Evolutionary conservation across 2,888 invertebrate species (phyloP), one percentile per base, ranked within the genome.

Genomic region (Acronicta alni): DNA sequence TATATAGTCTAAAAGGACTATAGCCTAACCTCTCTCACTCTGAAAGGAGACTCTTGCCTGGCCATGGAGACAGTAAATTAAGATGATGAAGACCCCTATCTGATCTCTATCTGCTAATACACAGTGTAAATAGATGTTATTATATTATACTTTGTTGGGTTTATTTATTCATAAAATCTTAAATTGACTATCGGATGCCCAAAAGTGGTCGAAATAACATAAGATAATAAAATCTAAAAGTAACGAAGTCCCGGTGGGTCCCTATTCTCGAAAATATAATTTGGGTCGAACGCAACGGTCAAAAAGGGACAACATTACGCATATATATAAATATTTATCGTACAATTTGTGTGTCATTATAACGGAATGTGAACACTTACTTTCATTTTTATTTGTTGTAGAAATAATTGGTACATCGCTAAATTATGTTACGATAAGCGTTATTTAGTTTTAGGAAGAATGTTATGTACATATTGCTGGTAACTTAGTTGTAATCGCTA

Each of bases 381-480:
- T 58, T 61, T 38, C 38, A 55, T 57, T 58, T 61, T 38, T 41
- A 45, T 46, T 38, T 60, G 46, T 43, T 18, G 10, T 14, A 14
- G 43, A n/a, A 38, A 4, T 17, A n/a, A 49, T 30, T 45, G 1
- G 6, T 47, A 35, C 52, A 35, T 43, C 51, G 64, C 69, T 52
- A 63, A 67, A 65, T 78, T 81, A 56, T 74, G 75, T 81, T 76
- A 76, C 60, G 64, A 60, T 89, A 89, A 90, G 92, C 92, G 93
- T 93, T 93, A 93, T 92, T 92, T 93, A 93, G 92, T 93, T 93
- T 77, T 93, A 93, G 89, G 89, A 58, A 75, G 77, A 84, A 85
- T 87, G 88, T 92, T 93, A 84, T 91, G 92, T 92, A 91, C 84
- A 92, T 92, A 91, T 81, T 77, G 80, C 73, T 69, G 56, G 70